Evolutionary conservation across 2,888 invertebrate species (phyloP), one percentile per base, ranked within the genome.

Genomic region (Apocheima hispidaria): DNA sequence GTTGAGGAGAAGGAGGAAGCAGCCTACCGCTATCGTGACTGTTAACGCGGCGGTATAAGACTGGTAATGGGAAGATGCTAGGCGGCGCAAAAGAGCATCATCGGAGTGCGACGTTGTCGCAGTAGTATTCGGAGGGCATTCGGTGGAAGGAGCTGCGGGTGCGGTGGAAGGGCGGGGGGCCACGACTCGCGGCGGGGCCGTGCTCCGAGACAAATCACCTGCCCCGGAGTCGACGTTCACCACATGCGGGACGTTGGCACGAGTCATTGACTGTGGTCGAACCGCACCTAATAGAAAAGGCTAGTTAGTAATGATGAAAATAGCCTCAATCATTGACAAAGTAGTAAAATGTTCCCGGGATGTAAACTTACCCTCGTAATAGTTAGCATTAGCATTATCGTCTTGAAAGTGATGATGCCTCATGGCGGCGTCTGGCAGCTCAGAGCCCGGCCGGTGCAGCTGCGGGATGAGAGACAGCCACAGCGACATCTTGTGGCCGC

Each of bases 381-480:
- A 96, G 85, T 95, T 46, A 30, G 46, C 5, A 23, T 46, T 95
- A 56, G 95, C 94, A 71, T 95, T 95, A 74, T 96, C 96, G 61
- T 97, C 97, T 74, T 96, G 95, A 77, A 98, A 96, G 83, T 98
- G 98, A 83, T 97, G 97, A 83, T 97, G 97, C 38, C 96, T 94
- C 96, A 97, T 97, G 64, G 96, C 96, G 65, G 97, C 95, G 79
- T 97, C 97, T 68, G 96, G 96, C 69, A 93, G 71, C 68, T 94
- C 94, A 9, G 94, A 90, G 18, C 97, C 97, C 10, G 97, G 97
- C 61, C 96, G 94, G 84, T 98, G 98, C 54, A 98, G 94, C 83
- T 98, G 97, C 53, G 98, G 98, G 80, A 98, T 96, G 52, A 98
- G 94, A 71, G 98, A 97, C 65, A 98, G 90, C 98, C 98, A 98